Evolutionary conservation across 2,888 invertebrate genomes (phyloP).

Genomic region (Drosophila siamana): DNA sequence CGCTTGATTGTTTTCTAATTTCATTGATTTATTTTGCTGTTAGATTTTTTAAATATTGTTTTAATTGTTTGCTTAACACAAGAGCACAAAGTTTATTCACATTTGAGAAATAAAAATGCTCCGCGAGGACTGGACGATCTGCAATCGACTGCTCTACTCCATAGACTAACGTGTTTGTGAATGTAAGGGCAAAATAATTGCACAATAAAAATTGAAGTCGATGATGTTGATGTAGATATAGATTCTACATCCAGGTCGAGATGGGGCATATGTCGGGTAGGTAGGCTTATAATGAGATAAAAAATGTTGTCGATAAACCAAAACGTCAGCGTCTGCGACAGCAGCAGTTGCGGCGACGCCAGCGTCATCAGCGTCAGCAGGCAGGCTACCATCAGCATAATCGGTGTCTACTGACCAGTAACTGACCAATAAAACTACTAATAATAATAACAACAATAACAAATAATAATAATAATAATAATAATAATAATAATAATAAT

Average conservation of each 20-base stretch:
- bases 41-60: background rate
- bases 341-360: constrained; percentile 19
- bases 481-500: background rate
- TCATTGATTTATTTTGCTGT: background rate
- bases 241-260: constrained; percentile 33
- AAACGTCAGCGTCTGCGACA: constrained; percentile 50
- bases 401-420: constrained; percentile 5
- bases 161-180: constrained; percentile 76
- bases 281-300: constrained; percentile 84
- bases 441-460: background rate
- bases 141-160: constrained; percentile 81
- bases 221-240: constrained; percentile 31
- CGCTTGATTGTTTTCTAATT: background rate
- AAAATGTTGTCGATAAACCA: constrained; percentile 75
- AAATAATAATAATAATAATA: background rate
- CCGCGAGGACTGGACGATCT: constrained; percentile 78
- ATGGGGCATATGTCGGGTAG: constrained; percentile 67
- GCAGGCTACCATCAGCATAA: constrained; percentile 12
- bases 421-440: background rate
- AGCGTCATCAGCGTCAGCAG: constrained; percentile 17
- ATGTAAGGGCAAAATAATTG: constrained; percentile 67
- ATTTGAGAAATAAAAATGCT: constrained; percentile 79
- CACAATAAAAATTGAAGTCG: constrained; percentile 63
- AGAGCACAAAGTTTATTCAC: constrained; percentile 59
- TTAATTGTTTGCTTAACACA: constrained; percentile 22